Base-by-base conservation (phyloP, 2,113 vertebrate genomes). In the Prolemur simus region DNA sequence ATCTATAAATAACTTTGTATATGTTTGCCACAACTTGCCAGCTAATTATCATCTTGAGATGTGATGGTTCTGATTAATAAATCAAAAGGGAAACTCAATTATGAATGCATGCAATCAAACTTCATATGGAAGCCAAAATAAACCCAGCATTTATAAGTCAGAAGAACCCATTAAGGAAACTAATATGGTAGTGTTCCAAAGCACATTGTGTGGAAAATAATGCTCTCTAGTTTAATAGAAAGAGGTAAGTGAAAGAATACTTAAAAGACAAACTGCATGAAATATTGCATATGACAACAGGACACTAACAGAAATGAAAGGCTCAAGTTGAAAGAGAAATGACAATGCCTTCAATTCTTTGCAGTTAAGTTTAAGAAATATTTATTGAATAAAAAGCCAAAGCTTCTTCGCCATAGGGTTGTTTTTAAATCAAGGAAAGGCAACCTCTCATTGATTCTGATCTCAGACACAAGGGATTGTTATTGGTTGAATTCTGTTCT, bases 61-160 rank as follows among this genome's bases (percentile, higher is more conserved):
- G 95, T 71, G n/a, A 82, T 69, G 82, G n/a, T 95, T 97, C 68
- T 97, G 89, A 97, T 97, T 96, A 96, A 98, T 96, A 98, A 98
- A 93, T 88, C 66, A 97, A 94, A 95, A 87, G 68, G 47, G 69
- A 97, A 98, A 96, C 85, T 98, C 58, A 94, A 63, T 87, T 96
- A 97, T 37, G 83, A 98, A 98, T 94, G 82, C 88, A 86, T 87
- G 47, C 15, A 97, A 96, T 98, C 95, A 98, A 97, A 96, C 83
- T 96, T 97, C 73, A 84, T 29, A 60, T 1, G 23, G 69, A 97
- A 97, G 85, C 69, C 96, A 95, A 97, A 96, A 96, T 97, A 96
- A 94, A 87, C 4, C 71, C 60, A 4, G 89, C 49, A 73, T 96
- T 90, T 97, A 45, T 96, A 97, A 97, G 91, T 96, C 83, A 97